Base-by-base conservation (phyloP, 2,113 vertebrate genomes). In the Sturnus vulgaris region DNA sequence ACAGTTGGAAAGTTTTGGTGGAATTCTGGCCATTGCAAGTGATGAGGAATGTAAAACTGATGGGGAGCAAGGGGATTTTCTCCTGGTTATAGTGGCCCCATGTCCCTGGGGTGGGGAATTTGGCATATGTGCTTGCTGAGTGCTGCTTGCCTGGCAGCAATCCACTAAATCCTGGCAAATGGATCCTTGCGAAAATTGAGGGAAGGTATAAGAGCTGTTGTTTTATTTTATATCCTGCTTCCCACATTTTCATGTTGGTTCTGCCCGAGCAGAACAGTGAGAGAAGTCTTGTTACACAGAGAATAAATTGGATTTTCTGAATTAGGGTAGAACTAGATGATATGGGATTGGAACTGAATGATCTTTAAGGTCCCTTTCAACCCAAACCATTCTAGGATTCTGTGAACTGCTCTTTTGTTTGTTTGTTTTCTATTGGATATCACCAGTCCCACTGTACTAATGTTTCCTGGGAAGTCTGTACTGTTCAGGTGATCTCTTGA, bases 11-110 rank as follows among this genome's bases (percentile, higher is more conserved):
- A 13, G 7, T 10, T 50, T 37, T 63, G 31, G 30, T 59, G 55
- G 35, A 44, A 15, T 47, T 69, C 22, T 20, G 24, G 44, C 23
- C 9, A 0, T 14, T 63, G 35, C 46, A 61, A 39, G n/a, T 24
- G 17, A 3, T 5, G 66, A 75, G 53, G 25, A 42, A 11, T 2
- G 15, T 35, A 4, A 44, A 7, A 9, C 15, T 24, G 46, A 20
- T 3, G 10, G 33, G 56, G 33, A 53, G 42, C 25, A 24, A 28
- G 47, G 66, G 57, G 61, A 33, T 65, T 27, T 46, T 66, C 33
- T 50, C n/a, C 60, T 44, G 64, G 23, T 14, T 33, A 1, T 14
- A 46, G 28, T 18, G 64, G 15, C 63, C 28, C 33, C 0, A 0
- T 15, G 56, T 31, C 25, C 1, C 0, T 30, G 10, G 13, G 5